Base-by-base conservation (phyloP, 1,140 invertebrate species). In the Papilio glaucus region DNA sequence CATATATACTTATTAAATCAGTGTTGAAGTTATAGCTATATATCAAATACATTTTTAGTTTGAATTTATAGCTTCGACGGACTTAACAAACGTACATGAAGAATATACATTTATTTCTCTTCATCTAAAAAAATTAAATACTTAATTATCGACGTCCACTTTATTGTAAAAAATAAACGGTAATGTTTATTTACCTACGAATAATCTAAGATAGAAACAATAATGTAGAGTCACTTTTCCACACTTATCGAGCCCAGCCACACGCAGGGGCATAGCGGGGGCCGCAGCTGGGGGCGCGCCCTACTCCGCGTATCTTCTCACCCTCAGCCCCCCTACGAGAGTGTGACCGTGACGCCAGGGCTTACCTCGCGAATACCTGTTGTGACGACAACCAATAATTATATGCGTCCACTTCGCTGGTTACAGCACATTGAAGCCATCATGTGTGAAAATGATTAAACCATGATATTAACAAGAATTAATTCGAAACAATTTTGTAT, bases 351-450 rank as follows among this genome's bases (percentile, higher is more conserved):
- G 65, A 68, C 45, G 21, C 21, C 18, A 4, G 21, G 10, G 37
- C 29, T 45, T 15, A 45, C 65, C 65, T 45, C 39, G 65, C 65
- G 29, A 12, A 61, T 61, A 61, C 65, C 65, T 45, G 65, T 45
- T 68, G 65, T 68, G 65, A 68, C 41, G 39, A 68, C 41, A 65
- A 18, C 6, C 62, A 68, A 68, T 68, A 68, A 68, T 68, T 68
- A 68, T 45, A 68, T 24, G 39, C 65, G 41, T 49, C 18, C 65
- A 39, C 65, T 42, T 45, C 65, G 41, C 41, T 68, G 21, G 18
- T 4, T 57, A 57, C 18, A 21, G 49, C 9, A 68, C 62, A 65
- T 21, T 57, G 49, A 18, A 18, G 62, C 62, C 37, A 38, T 39
- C 62, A 65, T 65, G 62, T 65, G 33, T 65, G 33, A 65, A 39